Percentiles rank a stretch among this genome's conserved stretches.
phyloP scores from a whole-genome alignment of 92 coral and sea anemone genomes.

The Epizoanthus illoricatus region DNA sequence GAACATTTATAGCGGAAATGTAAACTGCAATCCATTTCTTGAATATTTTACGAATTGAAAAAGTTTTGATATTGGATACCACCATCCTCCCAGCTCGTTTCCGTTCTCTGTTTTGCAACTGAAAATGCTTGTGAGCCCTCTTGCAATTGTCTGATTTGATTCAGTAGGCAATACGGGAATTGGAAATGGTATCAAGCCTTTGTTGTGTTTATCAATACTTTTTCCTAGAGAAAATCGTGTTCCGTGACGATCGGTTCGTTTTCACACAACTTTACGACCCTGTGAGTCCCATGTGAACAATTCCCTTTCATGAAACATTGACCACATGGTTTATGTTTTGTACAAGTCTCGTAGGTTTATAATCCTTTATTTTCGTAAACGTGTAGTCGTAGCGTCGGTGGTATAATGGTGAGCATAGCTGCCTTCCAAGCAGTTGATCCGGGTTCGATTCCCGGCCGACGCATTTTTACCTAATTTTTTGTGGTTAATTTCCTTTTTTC shows the following conservation, averaged over 20 bases:
- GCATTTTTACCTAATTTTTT: slow-evolving; percentile 32
- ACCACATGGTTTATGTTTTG: background rate
- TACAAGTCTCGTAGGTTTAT: background rate
- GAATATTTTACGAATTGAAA: no score
- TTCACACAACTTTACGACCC: background rate
- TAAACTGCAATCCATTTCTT: no score
- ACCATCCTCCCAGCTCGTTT: no score
- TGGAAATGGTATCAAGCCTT: no score
- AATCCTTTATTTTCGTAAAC: background rate
- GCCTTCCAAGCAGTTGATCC: slow-evolving; percentile 99
- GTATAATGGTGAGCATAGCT: slow-evolving; percentile 99
- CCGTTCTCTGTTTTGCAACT: no score
- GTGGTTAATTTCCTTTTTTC: background rate
- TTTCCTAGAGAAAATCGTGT: background rate
- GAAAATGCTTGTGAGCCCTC: no score
- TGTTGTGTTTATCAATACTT: no score
- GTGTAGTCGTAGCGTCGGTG: slow-evolving; percentile 1
- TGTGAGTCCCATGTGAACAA: background rate
- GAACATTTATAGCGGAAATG: no score
- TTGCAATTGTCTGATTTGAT: no score
- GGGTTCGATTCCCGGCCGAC: slow-evolving; percentile 99
- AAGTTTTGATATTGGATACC: no score
- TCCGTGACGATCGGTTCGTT: background rate
- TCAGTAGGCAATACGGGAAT: no score
- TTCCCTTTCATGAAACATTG: background rate